A percentile compares a stretch with the other conserved stretches of the same genome.
Conservation (phyloP, 2,113 vertebrate genomes). For the Scopus umbretta region DNA sequence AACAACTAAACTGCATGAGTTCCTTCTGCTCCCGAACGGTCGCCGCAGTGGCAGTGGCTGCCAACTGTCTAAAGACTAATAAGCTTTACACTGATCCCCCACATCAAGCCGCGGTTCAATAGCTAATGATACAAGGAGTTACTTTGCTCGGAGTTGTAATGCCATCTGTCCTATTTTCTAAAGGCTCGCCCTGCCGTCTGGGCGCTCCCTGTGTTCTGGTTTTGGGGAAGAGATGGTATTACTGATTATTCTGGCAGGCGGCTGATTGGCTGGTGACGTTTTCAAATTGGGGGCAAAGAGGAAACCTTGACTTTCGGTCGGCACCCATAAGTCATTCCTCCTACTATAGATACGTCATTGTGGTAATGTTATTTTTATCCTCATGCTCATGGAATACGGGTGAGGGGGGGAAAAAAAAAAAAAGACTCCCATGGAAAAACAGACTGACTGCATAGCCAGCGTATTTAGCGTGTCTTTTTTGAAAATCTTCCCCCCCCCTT, state of each 20-base stretch:
- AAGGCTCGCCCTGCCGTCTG: background rate
- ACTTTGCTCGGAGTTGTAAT: conserved; percentile 50
- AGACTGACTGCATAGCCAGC: background rate
- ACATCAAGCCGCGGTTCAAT: conserved; percentile 19
- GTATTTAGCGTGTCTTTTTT: background rate
- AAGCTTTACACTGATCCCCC: conserved; percentile 55
- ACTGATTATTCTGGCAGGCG: background rate
- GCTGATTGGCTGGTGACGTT: background rate
- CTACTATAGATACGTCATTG: conserved; percentile 15
- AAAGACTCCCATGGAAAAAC: conserved; percentile 10
- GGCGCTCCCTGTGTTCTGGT: background rate
- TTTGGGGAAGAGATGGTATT: conserved; percentile 3
- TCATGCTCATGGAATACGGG: background rate
- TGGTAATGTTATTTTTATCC: conserved; percentile 38
- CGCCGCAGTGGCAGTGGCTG: conserved; percentile 36
- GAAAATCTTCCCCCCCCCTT: background rate
- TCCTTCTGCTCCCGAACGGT: conserved; percentile 21
- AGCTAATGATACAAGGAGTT: conserved; percentile 54
- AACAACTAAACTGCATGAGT: conserved; percentile 32
- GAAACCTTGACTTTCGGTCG: conserved; percentile 27
- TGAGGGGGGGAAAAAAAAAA: too few species aligned
- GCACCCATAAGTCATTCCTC: conserved; percentile 29
- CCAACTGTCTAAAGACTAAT: conserved; percentile 58
- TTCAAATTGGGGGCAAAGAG: conserved; percentile 23
- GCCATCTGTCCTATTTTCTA: conserved; percentile 65